Base-by-base conservation (phyloP, 1,140 invertebrate species). In the Elymnias hypermnestra region DNA sequence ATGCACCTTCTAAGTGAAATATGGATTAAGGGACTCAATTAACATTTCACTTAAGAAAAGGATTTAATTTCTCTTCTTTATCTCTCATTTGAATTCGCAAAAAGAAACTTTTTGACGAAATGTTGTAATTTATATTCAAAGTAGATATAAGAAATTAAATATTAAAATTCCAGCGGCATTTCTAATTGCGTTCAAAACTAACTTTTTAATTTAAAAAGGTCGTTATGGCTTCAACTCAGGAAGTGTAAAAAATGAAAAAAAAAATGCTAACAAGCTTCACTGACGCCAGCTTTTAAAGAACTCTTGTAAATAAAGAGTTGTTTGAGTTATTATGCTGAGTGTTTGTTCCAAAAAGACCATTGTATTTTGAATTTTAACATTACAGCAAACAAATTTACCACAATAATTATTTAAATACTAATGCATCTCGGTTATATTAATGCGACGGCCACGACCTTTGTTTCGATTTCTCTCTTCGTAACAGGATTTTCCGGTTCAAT, bases 141-240 rank as follows among this genome's bases (percentile, higher is more conserved):
- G 29, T 33, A 15, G 13, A 14, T 15, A 33, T 33, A 33, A 33
- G 29, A 33, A 33, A 33, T 33, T 33, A 33, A 33, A 33, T 33
- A 33, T 33, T 33, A 33, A 33, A 33, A 33, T 33, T 33, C 29
- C 1, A 2, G 7, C 29, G 9, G 29, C 29, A 33, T 33, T 33
- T 15, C 29, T 33, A 33, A 33, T 33, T 33, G 13, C 13, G 29
- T 7, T 15, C 29, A 33, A 33, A 33, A 33, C 29, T 33, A 33
- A 33, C 29, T 33, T 33, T 33, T 33, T 33, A 33, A 33, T 33
- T 33, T 33, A 33, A 33, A 33, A 33, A 33, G 29, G 29, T 33
- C 29, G 29, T 8, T 33, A 33, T 33, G 29, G 29, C 15, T 33
- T 15, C 29, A 15, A 15, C 29, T 33, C 29, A 14, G 13, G n/a